A percentile compares a stretch with the other conserved stretches of the same genome.
Evolutionary conservation across 2,888 invertebrate genomes (phyloP).

Genomic region (Papilio elwesi): DNA sequence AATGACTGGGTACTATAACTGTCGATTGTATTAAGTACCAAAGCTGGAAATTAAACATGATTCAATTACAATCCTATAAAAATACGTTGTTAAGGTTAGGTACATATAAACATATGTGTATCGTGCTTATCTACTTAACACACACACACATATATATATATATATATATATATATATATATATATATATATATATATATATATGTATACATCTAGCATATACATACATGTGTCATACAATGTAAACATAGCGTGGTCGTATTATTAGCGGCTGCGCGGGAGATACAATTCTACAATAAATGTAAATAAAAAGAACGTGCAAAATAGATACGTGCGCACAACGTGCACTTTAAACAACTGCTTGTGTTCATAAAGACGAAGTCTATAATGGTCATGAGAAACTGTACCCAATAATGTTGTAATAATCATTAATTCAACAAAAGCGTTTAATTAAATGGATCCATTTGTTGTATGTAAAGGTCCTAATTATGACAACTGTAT

Average conservation of each 20-base stretch:
- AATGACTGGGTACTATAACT: no score
- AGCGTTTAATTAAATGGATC: no score
- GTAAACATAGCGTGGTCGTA: constrained; percentile 40
- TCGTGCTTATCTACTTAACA: not conserved
- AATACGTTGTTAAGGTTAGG: not conserved
- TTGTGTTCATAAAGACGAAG: not conserved
- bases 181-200: no score
- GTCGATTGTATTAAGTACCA: no score
- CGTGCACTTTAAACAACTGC: not conserved
- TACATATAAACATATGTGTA: not conserved
- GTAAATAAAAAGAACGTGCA: constrained; percentile 30
- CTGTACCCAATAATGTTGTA: not conserved
- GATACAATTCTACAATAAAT: constrained; percentile 39
- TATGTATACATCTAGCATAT: not conserved
- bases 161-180: not conserved
- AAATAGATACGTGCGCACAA: constrained; percentile 16
- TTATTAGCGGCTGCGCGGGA: constrained; percentile 49
- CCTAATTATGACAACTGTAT: no score
- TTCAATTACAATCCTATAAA: constrained; percentile 17
- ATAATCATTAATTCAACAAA: not conserved
- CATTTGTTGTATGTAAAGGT: no score
- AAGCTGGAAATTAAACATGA: constrained; percentile 2
- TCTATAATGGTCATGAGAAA: not conserved
- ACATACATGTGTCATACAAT: not conserved
- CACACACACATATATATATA: no score